Base-by-base conservation (phyloP, 2,113 vertebrate genomes). In the Mus pahari region DNA sequence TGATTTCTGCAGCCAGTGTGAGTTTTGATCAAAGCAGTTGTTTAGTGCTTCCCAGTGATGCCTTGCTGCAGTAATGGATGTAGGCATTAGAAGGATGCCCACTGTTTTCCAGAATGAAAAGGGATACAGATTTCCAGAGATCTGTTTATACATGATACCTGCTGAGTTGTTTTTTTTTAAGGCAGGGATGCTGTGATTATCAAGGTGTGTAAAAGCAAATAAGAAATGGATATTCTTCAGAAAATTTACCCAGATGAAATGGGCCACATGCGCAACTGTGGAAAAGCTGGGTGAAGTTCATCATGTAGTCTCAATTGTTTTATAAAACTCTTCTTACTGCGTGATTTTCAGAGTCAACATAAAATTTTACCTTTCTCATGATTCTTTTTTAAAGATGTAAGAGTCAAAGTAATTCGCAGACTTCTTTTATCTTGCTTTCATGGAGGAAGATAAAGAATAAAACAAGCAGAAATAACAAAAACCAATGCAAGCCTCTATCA, bases 1-100 rank as follows among this genome's bases (percentile, higher is more conserved):
- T 87, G 84, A 94, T 96, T 87, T 83, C 95, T 92, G 89, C 81
- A 70, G 97, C 96, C 97, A 97, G 97, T 96, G 70, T 87, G 88
- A 93, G 95, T 98, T 97, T 96, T 91, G 94, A 96, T 96, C 88
- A 97, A 98, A 98, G 81, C 66, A 71, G 91, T 95, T 79, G 91
- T 96, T 98, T 97, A 92, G 92, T n/a, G 12, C 89, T 92, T 94
- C 86, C 53, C 62, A 97, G 82, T 95, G 92, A 82, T 82, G 50
- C 50, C 92, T 98, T 71, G 71, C 94, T 96, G 70, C 86, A 91
- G 45, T 96, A 97, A 98, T 97, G 98, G 98, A 90, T 74, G 64
- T 31, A 97, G 91, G 58, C 97, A 92, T 94, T 96, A 97, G 86
- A 97, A 97, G 70, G 90, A 78, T 96, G 48, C 60, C 92, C 42